Percentiles rank a stretch among this genome's conserved stretches.
Evolutionary conservation across 2,113 vertebrate genomes (phyloP).

Genomic region (Atrichornis clamosus): DNA sequence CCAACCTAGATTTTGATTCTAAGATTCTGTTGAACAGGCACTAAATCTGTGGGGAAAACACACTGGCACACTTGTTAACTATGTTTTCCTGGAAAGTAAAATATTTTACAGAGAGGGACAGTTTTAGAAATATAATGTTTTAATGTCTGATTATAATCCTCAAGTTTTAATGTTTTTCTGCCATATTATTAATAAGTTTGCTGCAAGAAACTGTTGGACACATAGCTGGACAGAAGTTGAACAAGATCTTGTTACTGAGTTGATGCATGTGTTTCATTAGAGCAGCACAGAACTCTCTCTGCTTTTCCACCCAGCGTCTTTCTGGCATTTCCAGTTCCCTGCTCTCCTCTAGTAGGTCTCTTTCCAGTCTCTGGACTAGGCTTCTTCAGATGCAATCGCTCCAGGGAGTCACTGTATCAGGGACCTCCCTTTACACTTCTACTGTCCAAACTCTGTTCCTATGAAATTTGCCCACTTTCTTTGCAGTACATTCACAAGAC

Average conservation of each 20-base stretch:
- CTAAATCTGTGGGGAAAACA: conserved; percentile 72
- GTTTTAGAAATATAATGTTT: background rate
- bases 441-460: background rate
- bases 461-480: background rate
- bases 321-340: background rate
- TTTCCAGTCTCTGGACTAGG: background rate
- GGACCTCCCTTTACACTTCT: background rate
- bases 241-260: background rate
- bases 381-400: accelerated
- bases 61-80: conserved; percentile 72
- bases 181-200: background rate
- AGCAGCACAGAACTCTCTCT: background rate
- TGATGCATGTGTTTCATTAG: background rate
- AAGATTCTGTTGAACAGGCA: conserved; percentile 35
- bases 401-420: background rate
- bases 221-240: background rate
- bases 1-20: background rate
- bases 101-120: background rate
- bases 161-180: background rate
- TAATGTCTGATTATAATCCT: background rate
- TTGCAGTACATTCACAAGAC: background rate
- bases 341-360: background rate
- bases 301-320: background rate
- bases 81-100: conserved; percentile 76
- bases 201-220: background rate